Evolutionary conservation across 2,888 invertebrate species (phyloP), one percentile per base, ranked within the genome.

Genomic region (Caenorhabditis sp.): DNA sequence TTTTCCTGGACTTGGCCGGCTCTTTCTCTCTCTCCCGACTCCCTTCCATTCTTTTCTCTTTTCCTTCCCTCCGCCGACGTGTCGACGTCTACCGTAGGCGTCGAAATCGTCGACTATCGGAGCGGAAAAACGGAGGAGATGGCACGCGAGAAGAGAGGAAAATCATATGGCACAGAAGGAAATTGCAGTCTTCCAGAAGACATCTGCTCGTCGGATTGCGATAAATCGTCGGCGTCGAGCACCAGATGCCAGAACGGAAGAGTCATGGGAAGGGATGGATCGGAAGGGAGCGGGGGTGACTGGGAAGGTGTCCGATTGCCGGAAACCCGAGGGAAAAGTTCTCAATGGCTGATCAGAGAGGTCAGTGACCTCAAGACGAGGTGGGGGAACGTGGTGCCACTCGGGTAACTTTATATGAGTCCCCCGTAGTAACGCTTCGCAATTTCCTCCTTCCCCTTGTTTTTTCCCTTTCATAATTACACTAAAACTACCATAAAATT

Each of bases 121-220:
- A 48, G 4, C 9, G 35, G 32, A 7, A 6, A 15, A 15, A 17
- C 2, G 30, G 24, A 8, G 43, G 15, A 41, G 43, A 35, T 24
- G 53, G 43, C 22, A 52, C 32, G 50, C 22, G 32, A 20, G 20
- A n/a, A 62, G 6, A n/a, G 46, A 35, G 8, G 43, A 45, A 59
- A 68, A 68, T 68, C 58, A 68, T 52, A 68, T 58, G 68, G 58
- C 59, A 35, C 37, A 22, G 46, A 6, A 17, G 50, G 39, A 46
- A 66, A 53, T 66, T 52, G 46, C 30, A 48, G 32, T n/a, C 13
- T 37, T 62, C 62, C 17, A 41, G 50, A 58, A 26, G 52, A 70
- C 70, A 70, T 70, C 59, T 70, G 70, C 70, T 70, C 66, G 59
- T 70, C 52, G 70, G 53, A 59, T 59, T 20, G 37, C 59, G 59